Evolutionary conservation across 2,113 vertebrate species (phyloP).

Genomic region (Pyxicephalus adspersus): DNA sequence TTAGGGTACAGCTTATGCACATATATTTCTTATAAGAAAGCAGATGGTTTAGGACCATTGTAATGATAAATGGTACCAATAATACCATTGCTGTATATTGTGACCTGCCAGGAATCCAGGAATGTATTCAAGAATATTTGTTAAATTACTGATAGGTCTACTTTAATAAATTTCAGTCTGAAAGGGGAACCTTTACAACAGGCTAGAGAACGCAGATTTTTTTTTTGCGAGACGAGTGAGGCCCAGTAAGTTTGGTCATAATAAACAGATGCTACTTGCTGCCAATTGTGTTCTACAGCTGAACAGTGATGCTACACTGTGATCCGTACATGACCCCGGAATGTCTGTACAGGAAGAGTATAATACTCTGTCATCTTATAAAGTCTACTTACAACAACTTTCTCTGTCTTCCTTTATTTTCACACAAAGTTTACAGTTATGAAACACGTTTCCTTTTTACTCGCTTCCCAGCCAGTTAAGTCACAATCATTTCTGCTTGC

Average conservation of each 20-base stretch:
- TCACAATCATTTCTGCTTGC: slow-evolving; percentile 5
- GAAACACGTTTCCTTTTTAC: slow-evolving; percentile 35
- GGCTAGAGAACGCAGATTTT: background rate
- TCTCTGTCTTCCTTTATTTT: slow-evolving; percentile 6
- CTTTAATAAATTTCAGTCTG: no score
- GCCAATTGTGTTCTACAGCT: slow-evolving; percentile 29
- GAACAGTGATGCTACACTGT: slow-evolving; percentile 8
- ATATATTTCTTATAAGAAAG: no score
- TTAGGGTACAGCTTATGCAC: no score
- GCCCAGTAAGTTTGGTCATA: background rate
- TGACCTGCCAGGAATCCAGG: no score
- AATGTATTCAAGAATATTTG: no score
- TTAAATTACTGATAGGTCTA: no score
- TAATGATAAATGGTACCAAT: no score
- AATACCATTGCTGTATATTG: no score
- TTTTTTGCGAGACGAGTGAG: background rate
- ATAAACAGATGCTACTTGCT: slow-evolving; percentile 3
- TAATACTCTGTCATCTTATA: slow-evolving; percentile 44
- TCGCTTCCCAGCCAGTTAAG: slow-evolving; percentile 11
- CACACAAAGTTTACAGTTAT: background rate
- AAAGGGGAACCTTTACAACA: background rate
- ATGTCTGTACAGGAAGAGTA: slow-evolving; percentile 47
- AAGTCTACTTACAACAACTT: slow-evolving; percentile 34
- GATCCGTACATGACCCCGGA: slow-evolving; percentile 38
- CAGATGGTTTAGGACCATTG: no score